A percentile compares a stretch with the other conserved stretches of the same genome.
These are phyloP conservation scores for Mesoclemmys tuberculata DNA, from an alignment of 2,113 vertebrate species.

Conservation along the genomic window DNA sequence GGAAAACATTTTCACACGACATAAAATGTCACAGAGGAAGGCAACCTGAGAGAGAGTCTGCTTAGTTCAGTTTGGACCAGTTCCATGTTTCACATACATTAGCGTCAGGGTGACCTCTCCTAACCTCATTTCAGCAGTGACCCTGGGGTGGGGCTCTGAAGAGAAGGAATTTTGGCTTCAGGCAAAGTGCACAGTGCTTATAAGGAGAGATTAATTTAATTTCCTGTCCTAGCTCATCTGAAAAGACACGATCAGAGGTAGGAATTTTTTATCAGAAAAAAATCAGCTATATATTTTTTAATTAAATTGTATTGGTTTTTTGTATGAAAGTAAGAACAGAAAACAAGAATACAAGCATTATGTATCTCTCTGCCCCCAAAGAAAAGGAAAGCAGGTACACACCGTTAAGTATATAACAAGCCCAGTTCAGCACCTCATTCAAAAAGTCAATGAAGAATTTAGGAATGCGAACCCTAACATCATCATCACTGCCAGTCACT, in stretches of 20 bases:
- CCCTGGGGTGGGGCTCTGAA: constrained; percentile 17
- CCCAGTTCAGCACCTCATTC: rapidly evolving
- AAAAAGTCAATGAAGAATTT: not conserved
- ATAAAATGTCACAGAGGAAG: not conserved
- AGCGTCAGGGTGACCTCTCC: not conserved
- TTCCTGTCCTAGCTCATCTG: constrained; percentile 17
- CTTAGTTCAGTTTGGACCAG: not conserved
- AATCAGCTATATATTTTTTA: not conserved
- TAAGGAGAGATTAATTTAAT: constrained; percentile 37
- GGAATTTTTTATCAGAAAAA: not conserved
- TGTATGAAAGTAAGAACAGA: not conserved
- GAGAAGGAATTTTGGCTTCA: constrained; percentile 16
- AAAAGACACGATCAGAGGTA: not conserved
- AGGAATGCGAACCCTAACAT: not conserved
- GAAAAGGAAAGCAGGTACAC: not conserved
- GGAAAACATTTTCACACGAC: not conserved
- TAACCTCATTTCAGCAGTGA: constrained; percentile 11
- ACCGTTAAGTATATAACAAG: rapidly evolving
- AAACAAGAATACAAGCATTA: not conserved
- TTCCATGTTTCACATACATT: not conserved
- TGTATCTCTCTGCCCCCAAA: not conserved
- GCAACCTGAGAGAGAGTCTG: not conserved
- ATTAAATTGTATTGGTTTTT: not conserved
- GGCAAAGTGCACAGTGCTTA: not conserved
- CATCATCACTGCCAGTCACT: not conserved